phyloP scores from a whole-genome alignment of 2,113 vertebrate species.

The Smithornis capensis region DNA sequence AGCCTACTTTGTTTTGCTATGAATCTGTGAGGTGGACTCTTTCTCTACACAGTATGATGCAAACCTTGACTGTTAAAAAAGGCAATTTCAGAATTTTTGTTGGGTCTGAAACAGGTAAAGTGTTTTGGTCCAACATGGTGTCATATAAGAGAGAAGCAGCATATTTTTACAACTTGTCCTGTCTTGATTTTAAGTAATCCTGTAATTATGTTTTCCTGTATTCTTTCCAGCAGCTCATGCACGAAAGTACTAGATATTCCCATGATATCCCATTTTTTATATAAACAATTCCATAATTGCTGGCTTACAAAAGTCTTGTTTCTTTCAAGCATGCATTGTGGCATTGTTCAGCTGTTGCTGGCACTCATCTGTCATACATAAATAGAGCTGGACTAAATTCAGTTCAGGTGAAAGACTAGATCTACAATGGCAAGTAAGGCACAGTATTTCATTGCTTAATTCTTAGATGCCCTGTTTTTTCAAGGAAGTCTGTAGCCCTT shows the following conservation, averaged over 20 bases:
- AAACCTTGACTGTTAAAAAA: background rate
- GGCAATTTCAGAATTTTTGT: background rate
- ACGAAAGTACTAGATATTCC: slow-evolving; percentile 29
- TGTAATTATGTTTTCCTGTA: slow-evolving; percentile 29
- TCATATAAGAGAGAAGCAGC: background rate
- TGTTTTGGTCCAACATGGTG: background rate
- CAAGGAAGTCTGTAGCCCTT: background rate
- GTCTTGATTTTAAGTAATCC: background rate
- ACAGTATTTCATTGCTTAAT: background rate
- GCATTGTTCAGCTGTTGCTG: background rate
- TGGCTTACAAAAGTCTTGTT: slow-evolving; percentile 7
- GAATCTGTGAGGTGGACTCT: background rate
- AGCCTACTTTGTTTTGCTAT: background rate
- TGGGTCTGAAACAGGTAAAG: background rate
- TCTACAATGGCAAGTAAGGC: background rate
- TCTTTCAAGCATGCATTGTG: background rate
- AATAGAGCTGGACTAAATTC: background rate
- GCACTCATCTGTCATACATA: background rate
- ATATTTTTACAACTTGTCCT: background rate
- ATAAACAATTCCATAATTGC: slow-evolving; percentile 4
- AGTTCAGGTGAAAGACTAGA: background rate
- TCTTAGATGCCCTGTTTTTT: background rate
- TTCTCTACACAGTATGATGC: background rate
- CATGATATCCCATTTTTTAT: background rate
- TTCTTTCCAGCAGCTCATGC: slow-evolving; percentile 10